A percentile compares a stretch with the other conserved stretches of the same genome.
Conservation (phyloP, 2,797 vertebrate species). For the Tinamus major region DNA sequence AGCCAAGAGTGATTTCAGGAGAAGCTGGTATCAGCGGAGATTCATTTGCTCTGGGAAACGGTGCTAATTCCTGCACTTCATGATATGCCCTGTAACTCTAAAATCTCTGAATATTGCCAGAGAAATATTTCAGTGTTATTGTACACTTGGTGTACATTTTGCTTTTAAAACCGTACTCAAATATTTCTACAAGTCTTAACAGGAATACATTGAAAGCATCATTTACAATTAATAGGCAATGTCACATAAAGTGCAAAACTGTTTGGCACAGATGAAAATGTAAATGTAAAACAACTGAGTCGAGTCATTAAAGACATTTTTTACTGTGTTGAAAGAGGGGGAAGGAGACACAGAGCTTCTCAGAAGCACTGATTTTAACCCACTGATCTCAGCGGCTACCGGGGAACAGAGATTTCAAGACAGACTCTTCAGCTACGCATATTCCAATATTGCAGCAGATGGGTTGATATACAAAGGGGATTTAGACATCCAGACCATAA, state of each 20-base stretch:
- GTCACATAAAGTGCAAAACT: background rate
- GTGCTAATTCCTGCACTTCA: background rate
- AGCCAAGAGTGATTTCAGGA: conserved; percentile 28
- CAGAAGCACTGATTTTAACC: background rate
- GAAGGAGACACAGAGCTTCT: background rate
- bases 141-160: background rate
- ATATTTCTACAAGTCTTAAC: conserved; percentile 1
- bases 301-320: background rate
- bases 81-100: background rate
- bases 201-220: conserved; percentile 17
- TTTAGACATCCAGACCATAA: background rate
- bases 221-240: conserved; percentile 13
- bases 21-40: background rate
- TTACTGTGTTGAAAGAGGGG: background rate
- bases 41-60: background rate
- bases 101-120: background rate
- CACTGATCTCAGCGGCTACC: background rate
- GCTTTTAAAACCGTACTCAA: background rate
- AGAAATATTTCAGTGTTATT: conserved; percentile 22
- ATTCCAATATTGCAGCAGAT: background rate
- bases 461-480: background rate
- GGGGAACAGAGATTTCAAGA: background rate
- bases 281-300: background rate
- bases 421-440: background rate
- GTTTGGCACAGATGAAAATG: background rate